phyloP scores from a whole-genome alignment of 2,888 invertebrate species.

The Ectemnius cavifrons region DNA sequence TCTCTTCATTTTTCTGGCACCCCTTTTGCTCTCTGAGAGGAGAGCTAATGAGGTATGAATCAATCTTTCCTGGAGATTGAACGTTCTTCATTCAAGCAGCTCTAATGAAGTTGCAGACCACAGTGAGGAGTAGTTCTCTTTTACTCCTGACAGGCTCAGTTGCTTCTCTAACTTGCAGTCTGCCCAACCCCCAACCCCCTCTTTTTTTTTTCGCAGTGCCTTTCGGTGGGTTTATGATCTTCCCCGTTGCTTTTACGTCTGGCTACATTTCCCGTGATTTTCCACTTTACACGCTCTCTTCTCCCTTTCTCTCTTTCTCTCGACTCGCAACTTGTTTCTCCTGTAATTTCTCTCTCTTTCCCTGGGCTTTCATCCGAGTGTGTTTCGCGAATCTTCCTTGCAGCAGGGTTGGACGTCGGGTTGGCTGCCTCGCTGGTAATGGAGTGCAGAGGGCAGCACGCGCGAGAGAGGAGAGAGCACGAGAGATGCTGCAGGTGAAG shows the following conservation, averaged over 20 bases:
- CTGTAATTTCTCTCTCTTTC: neutral
- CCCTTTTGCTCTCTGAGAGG: no score
- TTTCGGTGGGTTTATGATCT: neutral
- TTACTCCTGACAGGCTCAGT: neutral
- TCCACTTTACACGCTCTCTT: neutral
- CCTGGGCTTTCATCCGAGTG: neutral
- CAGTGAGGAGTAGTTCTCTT: neutral
- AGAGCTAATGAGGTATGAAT: no score
- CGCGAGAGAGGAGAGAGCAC: no score
- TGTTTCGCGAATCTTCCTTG: neutral
- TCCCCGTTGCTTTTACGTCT: neutral
- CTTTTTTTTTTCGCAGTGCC: neutral
- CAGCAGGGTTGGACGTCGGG: neutral
- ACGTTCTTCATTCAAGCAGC: neutral
- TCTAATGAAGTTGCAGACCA: no score
- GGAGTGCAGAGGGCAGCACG: neutral
- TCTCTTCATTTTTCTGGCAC: no score
- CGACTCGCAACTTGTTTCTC: neutral
- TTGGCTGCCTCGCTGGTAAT: neutral
- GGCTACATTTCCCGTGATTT: slow-evolving; percentile 2
- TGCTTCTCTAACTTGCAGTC: no score
- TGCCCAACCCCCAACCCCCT: no score
- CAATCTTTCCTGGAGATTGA: no score
- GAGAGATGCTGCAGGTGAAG: no score
- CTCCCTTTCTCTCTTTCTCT: neutral